Base-by-base conservation (phyloP, 2,888 invertebrate genomes). In the Palloptera scutellata region DNA sequence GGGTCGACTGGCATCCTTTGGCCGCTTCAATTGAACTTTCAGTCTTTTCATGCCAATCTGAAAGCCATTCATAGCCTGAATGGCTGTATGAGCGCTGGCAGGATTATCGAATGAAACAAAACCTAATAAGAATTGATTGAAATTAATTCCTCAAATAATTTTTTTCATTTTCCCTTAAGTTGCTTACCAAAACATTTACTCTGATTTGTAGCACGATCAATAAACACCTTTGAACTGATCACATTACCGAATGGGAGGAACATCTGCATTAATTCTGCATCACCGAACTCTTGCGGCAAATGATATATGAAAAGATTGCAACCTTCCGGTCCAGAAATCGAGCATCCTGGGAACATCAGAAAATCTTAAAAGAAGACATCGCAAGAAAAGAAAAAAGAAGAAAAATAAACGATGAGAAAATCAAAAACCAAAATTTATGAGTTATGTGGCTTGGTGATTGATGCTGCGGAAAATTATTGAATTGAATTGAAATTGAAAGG, bases 251-350 rank as follows among this genome's bases (percentile, higher is more conserved):
- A 99, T 73, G 98, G 98, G 86, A 98, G 90, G 88, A 99, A 99
- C 98, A 99, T 98, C 89, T 98, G 98, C 92, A 98, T 98, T 84
- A 99, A 91, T 87, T 99, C 99, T 73, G 94, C 92, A 86, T 99
- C 99, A 68, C 98, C 98, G 85, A 99, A 99, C 88, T 99, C 99
- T 88, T 98, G 98, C 77, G 99, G 99, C 88, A 99, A 92, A 89
- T 99, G 99, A 89, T 99, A 99, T 88, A 99, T 99, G 91, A 99
- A 99, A 81, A 99, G 91, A 88, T 99, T 99, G 90, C 98, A 98
- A 85, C 98, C 99, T 89, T 99, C 98, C 78, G 98, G 98, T 85
- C 98, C 98, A 86, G 95, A 94, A 88, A 95, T 94, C 84, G 95
- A 95, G 88, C 95, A 95, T 86, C 95, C 95, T 94, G 90, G 89